Base-by-base conservation (phyloP, 2,797 vertebrate species). In the Gouania willdenowi region DNA sequence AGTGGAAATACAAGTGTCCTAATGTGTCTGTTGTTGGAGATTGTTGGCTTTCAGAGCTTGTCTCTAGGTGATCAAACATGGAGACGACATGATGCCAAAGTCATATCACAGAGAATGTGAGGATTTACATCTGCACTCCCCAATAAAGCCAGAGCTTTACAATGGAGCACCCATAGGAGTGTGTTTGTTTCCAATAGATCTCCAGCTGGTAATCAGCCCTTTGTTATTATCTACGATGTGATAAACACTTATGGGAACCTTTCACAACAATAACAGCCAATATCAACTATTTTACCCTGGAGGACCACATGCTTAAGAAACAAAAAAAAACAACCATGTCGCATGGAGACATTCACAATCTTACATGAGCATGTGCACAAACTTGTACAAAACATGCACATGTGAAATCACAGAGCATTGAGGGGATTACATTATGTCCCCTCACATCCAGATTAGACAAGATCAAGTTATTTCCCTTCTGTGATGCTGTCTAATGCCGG, bases 371-470 rank as follows among this genome's bases (percentile, higher is more conserved):
- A 10, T 27, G 28, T 35, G 11, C 21, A 16, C 36, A 53, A 51
- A 66, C n/a, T 59, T 52, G 16, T 54, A 48, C 44, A 59, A 41
- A 56, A 30, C 48, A 41, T 31, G 28, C 53, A 46, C 50, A 41
- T 37, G 30, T 41, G 39, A 32, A 37, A 50, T 63, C 66, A 31
- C 71, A 66, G 67, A 61, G 66, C 64, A 51, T 31, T 44, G 62
- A 45, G 51, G 53, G 77, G 82, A 87, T 87, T 85, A 84, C 79
- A 74, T 74, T 82, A 79, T 71, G 71, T 58, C 45, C 36, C 61
- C 74, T 57, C 70, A 71, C 66, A 60, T 29, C 59, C 75, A 85
- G 87, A 89, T 87, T 88, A 90, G 84, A 88, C 81, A 83, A 88
- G 41, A 89, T 89, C 84, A 87, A 85, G 88, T 84, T 82, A 84